These are phyloP conservation scores for Muscina levida DNA, from an alignment of 2,888 invertebrate genomes.

Conservation along the genomic window DNA sequence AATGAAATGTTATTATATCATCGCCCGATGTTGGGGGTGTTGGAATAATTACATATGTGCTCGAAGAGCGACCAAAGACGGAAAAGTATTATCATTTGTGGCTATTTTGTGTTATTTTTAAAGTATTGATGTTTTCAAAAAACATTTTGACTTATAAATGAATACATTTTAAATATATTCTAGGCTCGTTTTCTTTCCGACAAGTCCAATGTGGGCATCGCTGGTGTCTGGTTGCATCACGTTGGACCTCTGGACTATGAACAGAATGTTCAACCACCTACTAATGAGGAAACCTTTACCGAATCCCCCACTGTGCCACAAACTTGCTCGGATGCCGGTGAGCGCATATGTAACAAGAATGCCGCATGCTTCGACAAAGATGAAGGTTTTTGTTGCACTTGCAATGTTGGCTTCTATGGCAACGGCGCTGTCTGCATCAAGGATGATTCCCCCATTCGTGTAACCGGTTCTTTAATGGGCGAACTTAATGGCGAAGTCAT, in stretches of 20 bases:
- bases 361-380: slow-evolving; percentile 91
- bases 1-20: too few species aligned
- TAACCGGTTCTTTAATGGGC: slow-evolving; percentile 93
- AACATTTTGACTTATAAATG: too few species aligned
- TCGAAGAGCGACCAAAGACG: too few species aligned
- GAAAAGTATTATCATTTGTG: too few species aligned
- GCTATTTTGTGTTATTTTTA: too few species aligned
- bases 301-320: slow-evolving; percentile 75
- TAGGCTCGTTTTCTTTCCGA: slow-evolving; percentile 82
- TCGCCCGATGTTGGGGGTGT: too few species aligned
- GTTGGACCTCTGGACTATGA: slow-evolving; percentile 85
- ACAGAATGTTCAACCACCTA: slow-evolving; percentile 86
- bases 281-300: slow-evolving; percentile 81
- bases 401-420: slow-evolving; percentile 91
- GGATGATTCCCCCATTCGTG: slow-evolving; percentile 90
- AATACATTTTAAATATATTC: too few species aligned
- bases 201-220: slow-evolving; percentile 91
- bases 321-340: slow-evolving; percentile 83
- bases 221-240: slow-evolving; percentile 93
- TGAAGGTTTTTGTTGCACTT: slow-evolving; percentile 94
- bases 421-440: slow-evolving; percentile 95
- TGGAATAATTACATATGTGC: too few species aligned
- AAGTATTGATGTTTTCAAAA: too few species aligned
- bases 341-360: slow-evolving; percentile 88
- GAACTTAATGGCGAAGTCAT: slow-evolving; percentile 88